These are phyloP conservation scores for Hydropotes inermis DNA, from an alignment of 2,113 vertebrate species.

Conservation along the genomic window DNA sequence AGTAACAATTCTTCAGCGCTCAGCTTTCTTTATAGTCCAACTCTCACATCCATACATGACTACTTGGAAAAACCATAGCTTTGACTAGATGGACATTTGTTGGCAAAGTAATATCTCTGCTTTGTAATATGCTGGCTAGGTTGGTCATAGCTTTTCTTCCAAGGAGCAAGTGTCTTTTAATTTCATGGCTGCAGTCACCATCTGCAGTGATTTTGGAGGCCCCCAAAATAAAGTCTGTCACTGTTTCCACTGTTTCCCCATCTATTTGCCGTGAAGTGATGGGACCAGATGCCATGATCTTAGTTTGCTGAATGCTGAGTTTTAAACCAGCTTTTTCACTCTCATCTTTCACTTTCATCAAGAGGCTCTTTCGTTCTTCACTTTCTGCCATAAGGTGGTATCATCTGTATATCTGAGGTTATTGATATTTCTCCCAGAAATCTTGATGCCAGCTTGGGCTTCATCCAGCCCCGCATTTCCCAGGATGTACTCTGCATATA, in stretches of 20 bases:
- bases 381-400: neutral
- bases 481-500: neutral
- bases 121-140: neutral
- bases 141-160: neutral
- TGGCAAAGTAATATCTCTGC: neutral
- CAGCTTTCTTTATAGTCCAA: neutral
- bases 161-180: neutral
- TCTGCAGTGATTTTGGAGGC: neutral
- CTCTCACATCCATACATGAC: neutral
- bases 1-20: fast-evolving
- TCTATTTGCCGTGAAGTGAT: neutral
- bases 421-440: neutral
- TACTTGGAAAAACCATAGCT: neutral
- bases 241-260: neutral
- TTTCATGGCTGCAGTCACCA: neutral
- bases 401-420: neutral
- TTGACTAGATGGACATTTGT: neutral
- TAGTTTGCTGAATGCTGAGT: neutral
- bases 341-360: neutral
- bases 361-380: neutral
- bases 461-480: neutral
- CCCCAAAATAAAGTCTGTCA: fast-evolving
- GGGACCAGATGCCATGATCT: neutral
- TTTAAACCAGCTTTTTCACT: neutral
- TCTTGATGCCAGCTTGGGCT: neutral